Percentiles rank a stretch among this genome's conserved stretches.
phyloP scores from a whole-genome alignment of 2,888 invertebrate genomes.

The Notodonta dromedarius region DNA sequence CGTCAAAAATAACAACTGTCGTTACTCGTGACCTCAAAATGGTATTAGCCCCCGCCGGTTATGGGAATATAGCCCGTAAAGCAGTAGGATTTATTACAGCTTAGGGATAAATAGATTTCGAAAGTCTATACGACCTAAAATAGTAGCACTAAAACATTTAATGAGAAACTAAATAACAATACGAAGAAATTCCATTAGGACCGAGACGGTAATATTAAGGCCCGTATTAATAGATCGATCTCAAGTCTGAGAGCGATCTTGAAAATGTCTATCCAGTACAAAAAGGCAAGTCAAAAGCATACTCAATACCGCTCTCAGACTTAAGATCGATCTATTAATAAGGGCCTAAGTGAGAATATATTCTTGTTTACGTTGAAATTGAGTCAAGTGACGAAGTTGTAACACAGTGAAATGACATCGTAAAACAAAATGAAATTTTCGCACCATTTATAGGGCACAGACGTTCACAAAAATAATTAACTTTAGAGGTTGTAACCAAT shows the following conservation, averaged over 20 bases:
- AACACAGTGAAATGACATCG: constrained; percentile 50
- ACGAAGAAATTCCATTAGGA: too few species aligned
- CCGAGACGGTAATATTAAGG: constrained; percentile 17
- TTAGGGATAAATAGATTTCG: constrained; percentile 8
- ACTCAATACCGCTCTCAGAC: too few species aligned
- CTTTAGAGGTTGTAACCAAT: constrained; percentile 10
- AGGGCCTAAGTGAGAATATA: constrained; percentile 23
- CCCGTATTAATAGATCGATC: too few species aligned
- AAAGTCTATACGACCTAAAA: background rate
- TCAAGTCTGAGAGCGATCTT: too few species aligned
- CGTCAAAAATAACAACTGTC: constrained; percentile 15
- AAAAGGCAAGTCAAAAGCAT: too few species aligned
- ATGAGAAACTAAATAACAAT: background rate
- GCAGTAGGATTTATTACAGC: constrained; percentile 40
- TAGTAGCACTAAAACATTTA: background rate
- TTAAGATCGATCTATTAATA: too few species aligned
- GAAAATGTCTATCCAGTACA: too few species aligned
- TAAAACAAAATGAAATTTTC: constrained; percentile 63
- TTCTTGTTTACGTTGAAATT: constrained; percentile 42
- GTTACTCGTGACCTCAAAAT: constrained; percentile 42
- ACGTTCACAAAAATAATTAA: constrained; percentile 30
- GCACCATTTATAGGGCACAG: constrained; percentile 32
- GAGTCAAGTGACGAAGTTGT: constrained; percentile 45
- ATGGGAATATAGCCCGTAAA: constrained; percentile 38
- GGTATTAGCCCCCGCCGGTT: constrained; percentile 26